These are phyloP conservation scores for Himalopsyche phryganea DNA, from an alignment of 1,140 invertebrate species.

Conservation along the genomic window DNA sequence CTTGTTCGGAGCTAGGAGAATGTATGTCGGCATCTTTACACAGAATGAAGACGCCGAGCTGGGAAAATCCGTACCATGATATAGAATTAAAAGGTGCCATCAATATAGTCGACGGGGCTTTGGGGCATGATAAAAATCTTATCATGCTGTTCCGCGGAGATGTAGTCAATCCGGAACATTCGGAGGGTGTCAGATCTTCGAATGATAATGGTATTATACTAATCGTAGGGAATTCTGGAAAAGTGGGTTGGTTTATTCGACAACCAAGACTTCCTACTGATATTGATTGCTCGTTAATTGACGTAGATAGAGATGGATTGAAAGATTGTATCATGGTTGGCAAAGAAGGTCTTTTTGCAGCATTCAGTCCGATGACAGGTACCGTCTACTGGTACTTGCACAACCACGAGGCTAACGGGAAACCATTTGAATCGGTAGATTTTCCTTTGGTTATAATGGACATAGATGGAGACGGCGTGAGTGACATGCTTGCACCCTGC, in stretches of 20 bases:
- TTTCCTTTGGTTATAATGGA: conserved; percentile 70
- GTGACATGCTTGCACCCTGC: conserved; percentile 61
- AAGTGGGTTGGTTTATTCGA: conserved; percentile 62
- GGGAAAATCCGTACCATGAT: conserved; percentile 67
- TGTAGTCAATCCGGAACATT: conserved; percentile 55
- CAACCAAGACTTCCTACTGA: conserved; percentile 61
- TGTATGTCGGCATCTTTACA: conserved; percentile 55
- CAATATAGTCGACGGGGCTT: conserved; percentile 60
- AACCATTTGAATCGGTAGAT: conserved; percentile 55
- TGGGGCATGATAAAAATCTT: conserved; percentile 61
- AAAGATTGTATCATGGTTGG: conserved; percentile 71
- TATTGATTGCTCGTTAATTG: conserved; percentile 67
- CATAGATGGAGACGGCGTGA: conserved; percentile 64
- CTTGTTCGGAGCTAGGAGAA: conserved; percentile 62
- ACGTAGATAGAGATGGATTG: conserved; percentile 65
- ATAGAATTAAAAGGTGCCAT: conserved; percentile 70
- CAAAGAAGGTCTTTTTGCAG: conserved; percentile 62
- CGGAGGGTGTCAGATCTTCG: conserved; percentile 48
- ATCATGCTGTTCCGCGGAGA: conserved; percentile 67
- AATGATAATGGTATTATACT: conserved; percentile 56
- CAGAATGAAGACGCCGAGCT: conserved; percentile 58
- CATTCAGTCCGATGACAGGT: conserved; percentile 66
- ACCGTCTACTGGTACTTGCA: conserved; percentile 63
- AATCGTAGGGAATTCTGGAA: conserved; percentile 60
- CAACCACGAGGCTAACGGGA: conserved; percentile 47